Base-by-base conservation (phyloP, 2,797 vertebrate species). In the Tadarida brasiliensis region DNA sequence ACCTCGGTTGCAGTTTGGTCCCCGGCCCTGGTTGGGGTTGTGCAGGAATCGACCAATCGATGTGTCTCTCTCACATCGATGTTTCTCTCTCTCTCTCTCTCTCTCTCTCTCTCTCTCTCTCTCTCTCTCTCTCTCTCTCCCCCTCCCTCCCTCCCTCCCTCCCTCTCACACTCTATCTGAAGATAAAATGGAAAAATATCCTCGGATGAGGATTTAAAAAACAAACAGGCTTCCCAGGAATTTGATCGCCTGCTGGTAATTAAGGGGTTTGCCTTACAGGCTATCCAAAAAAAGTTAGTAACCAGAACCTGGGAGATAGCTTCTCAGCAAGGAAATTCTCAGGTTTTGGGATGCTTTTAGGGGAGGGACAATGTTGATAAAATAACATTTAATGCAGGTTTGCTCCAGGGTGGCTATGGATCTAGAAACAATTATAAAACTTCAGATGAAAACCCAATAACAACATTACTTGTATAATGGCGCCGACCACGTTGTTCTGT, bases 381-480 rank as follows among this genome's bases (percentile, higher is more conserved):
- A 97, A 87, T 96, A 98, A 97, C 97, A 98, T 98, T 98, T 96
- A 98, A 97, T 98, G 98, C 98, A 98, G 98, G 98, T 97, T 98
- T 98, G 97, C 96, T 98, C 97, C 96, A 39, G 81, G 51, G 96
- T 17, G 96, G 97, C 95, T 98, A 93, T 98, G 97, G 96, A 97
- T 95, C 97, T 98, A 98, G 97, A 97, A 98, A 98, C 98, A 97
- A 94, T 91, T 96, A 94, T 90, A 96, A 98, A 97, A 98, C 97
- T 98, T 98, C 97, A 98, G 95, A 98, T 99, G 98, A 97, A 98
- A 98, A 99, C 98, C 98, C 98, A 98, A 98, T 98, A 98, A 99
- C 98, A 98, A 99, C 98, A 98, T 99, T 99, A 99, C 99, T 99
- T 99, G 98, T 97, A 98, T 98, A 98, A 98, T 98, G 98, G 98